A percentile compares a stretch with the other conserved stretches of the same genome.
phyloP scores from a whole-genome alignment of 2,888 invertebrate genomes.

The Caenorhabditis auriculariae region DNA sequence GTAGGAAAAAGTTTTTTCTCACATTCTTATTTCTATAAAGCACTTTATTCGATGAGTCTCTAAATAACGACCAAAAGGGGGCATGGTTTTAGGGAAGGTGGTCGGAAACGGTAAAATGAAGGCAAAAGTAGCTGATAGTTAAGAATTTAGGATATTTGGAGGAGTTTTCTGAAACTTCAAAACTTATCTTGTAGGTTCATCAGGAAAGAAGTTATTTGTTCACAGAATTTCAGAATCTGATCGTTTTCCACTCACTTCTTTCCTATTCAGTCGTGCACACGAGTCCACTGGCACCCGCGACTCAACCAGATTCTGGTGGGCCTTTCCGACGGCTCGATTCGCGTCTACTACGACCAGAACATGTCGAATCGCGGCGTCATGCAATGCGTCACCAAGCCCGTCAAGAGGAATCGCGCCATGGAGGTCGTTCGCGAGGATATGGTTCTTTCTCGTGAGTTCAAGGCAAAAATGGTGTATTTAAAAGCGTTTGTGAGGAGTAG shows the following conservation, averaged over 20 bases:
- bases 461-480: neutral
- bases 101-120: too few species aligned
- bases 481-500: neutral
- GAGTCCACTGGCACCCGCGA: slow-evolving; percentile 91
- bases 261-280: slow-evolving; percentile 72
- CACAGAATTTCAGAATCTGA: neutral
- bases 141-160: too few species aligned
- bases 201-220: too few species aligned
- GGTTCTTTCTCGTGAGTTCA: slow-evolving; percentile 81
- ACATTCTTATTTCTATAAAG: too few species aligned
- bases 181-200: too few species aligned
- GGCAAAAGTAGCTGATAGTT: too few species aligned
- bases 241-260: too few species aligned
- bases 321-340: slow-evolving; percentile 74
- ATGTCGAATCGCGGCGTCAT: slow-evolving; percentile 84
- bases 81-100: too few species aligned
- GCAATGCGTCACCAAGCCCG: slow-evolving; percentile 74
- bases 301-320: slow-evolving; percentile 94
- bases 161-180: too few species aligned
- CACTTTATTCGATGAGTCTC: too few species aligned
- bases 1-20: too few species aligned
- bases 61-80: too few species aligned
- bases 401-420: slow-evolving; percentile 66
- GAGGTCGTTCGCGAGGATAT: slow-evolving; percentile 87
- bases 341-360: slow-evolving; percentile 86